Evolutionary conservation across 2,888 invertebrate species (phyloP).

Genomic region (Platerodrilus igneus): DNA sequence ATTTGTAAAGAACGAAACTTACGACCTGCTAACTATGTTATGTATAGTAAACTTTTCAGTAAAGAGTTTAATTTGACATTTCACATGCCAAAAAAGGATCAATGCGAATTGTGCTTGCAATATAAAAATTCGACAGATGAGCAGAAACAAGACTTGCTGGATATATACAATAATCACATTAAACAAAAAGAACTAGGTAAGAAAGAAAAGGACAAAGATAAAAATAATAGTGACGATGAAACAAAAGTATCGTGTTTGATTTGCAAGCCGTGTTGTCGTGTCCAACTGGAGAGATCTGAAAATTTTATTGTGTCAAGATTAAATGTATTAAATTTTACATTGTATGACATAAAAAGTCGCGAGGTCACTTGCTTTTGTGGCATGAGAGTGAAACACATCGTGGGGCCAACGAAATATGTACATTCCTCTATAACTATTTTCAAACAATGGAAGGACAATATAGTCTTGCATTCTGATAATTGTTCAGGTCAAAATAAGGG

Average conservation of each 20-base stretch:
- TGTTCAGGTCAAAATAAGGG: too few species aligned
- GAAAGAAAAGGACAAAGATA: conserved; percentile 21
- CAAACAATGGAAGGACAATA: too few species aligned
- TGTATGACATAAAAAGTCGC: too few species aligned
- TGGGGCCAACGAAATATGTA: too few species aligned
- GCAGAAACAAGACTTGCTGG: conserved; percentile 7
- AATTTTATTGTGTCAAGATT: background rate
- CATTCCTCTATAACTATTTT: too few species aligned
- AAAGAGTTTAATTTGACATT: conserved; percentile 11
- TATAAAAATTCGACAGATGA: conserved; percentile 9
- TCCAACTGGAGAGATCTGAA: too few species aligned
- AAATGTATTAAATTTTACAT: conserved; percentile 2
- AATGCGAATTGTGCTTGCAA: conserved; percentile 9
- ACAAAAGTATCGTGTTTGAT: too few species aligned
- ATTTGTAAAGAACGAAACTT: conserved; percentile 11
- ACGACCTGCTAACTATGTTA: conserved; percentile 8
- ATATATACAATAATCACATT: conserved; percentile 14
- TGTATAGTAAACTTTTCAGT: conserved; percentile 12
- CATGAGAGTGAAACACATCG: too few species aligned
- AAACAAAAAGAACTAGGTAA: conserved; percentile 21
- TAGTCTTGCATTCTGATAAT: too few species aligned
- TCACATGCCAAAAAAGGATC: conserved; percentile 15
- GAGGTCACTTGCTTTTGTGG: background rate
- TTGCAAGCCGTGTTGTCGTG: too few species aligned
- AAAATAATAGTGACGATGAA: too few species aligned